Percentiles rank a stretch among this genome's conserved stretches.
Evolutionary conservation across 2,797 vertebrate genomes (phyloP).

Genomic region (Lophotriccus pileatus): DNA sequence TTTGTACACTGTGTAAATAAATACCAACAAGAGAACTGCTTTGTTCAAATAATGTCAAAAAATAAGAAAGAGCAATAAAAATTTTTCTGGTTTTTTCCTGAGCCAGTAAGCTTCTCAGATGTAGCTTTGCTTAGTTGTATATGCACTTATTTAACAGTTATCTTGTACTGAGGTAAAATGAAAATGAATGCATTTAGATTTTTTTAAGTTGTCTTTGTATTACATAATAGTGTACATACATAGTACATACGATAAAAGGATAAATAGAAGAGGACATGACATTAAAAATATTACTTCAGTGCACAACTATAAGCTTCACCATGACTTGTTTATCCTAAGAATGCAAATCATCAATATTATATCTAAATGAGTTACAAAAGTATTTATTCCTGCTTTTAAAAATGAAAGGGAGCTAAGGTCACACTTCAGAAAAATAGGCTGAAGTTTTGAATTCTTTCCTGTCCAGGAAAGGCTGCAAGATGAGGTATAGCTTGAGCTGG

Average conservation of each 20-base stretch:
- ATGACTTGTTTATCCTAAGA: neutral
- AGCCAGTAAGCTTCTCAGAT: neutral
- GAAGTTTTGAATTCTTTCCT: neutral
- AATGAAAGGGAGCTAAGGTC: neutral
- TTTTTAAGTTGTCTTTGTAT: neutral
- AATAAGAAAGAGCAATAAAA: neutral
- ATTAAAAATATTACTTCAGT: neutral
- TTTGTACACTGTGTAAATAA: neutral
- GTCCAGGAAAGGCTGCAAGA: neutral
- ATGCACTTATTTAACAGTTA: neutral
- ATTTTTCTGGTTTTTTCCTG: neutral
- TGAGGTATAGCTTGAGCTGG: neutral
- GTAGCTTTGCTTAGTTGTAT: neutral
- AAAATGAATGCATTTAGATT: neutral
- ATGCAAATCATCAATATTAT: neutral
- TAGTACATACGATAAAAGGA: neutral
- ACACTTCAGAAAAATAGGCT: neutral
- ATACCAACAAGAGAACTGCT: neutral
- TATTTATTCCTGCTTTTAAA: neutral
- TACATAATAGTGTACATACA: neutral
- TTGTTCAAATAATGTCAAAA: neutral
- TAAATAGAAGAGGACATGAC: neutral
- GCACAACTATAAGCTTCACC: neutral
- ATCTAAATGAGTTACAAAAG: neutral
- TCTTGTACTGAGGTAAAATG: neutral